phyloP scores from a whole-genome alignment of 2,888 invertebrate genomes.

The Yponomeuta plumbellus region DNA sequence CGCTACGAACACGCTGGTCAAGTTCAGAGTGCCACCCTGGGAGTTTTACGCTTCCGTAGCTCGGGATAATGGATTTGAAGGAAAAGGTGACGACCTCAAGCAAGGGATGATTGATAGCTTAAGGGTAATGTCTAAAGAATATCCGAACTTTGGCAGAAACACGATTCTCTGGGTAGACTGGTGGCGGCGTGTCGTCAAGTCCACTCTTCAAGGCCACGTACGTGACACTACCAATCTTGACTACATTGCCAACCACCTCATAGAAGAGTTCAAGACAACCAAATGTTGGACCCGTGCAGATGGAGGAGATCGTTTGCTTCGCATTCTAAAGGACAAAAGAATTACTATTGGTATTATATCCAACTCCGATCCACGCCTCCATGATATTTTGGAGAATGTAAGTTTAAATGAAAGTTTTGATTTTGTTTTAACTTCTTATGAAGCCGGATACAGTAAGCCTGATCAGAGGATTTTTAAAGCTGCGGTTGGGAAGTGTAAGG shows the following conservation, averaged over 20 bases:
- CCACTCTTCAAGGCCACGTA: constrained; percentile 78
- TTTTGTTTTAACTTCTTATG: constrained; percentile 88
- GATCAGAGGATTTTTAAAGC: constrained; percentile 81
- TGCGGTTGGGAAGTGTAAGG: constrained; percentile 71
- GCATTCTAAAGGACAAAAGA: constrained; percentile 67
- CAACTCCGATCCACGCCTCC: constrained; percentile 90
- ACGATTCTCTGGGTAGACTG: constrained; percentile 86
- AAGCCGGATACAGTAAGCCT: constrained; percentile 85
- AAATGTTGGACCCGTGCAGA: constrained; percentile 83
- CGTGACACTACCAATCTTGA: constrained; percentile 37
- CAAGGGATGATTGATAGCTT: constrained; percentile 81
- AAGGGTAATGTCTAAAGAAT: constrained; percentile 77
- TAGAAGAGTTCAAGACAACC: constrained; percentile 82
- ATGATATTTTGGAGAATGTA: constrained; percentile 79
- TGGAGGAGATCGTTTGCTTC: constrained; percentile 80
- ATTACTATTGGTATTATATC: constrained; percentile 86
- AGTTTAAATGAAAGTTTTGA: constrained; percentile 83
- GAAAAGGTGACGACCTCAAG: constrained; percentile 68
- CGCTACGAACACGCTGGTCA: constrained; percentile 89
- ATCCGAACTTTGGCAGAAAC: constrained; percentile 88
- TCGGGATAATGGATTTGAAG: constrained; percentile 79
- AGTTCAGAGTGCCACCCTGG: constrained; percentile 82
- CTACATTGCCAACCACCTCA: constrained; percentile 75
- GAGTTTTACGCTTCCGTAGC: constrained; percentile 85
- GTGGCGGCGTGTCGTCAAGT: constrained; percentile 85